phyloP scores from a whole-genome alignment of 2,113 vertebrate genomes.

The Peucedramus taeniatus region DNA sequence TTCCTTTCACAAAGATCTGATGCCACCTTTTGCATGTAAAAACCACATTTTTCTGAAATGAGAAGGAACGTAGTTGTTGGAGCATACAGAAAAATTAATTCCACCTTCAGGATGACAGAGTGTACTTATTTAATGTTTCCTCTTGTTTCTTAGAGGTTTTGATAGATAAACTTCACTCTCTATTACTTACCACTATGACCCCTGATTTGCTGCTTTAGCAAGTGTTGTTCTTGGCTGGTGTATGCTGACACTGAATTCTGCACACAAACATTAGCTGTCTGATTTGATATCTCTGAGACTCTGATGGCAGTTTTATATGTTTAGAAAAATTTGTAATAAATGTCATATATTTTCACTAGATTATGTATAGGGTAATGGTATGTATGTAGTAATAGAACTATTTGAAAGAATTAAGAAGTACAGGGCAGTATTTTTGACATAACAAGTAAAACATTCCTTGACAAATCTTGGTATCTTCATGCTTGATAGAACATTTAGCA shows the following conservation, averaged over 20 bases:
- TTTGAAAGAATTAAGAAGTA: not conserved
- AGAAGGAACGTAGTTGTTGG: not conserved
- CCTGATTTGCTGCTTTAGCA: not conserved
- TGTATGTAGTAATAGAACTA: not conserved
- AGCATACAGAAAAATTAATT: not conserved
- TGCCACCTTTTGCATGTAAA: not conserved
- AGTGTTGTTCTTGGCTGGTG: not conserved
- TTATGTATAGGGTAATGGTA: not conserved
- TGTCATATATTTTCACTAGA: not conserved
- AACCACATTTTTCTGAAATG: not conserved
- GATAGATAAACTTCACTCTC: not conserved
- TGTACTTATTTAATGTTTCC: not conserved
- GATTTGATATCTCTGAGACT: not conserved
- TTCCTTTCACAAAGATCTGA: not conserved
- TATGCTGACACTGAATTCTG: not conserved
- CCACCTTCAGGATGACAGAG: not conserved
- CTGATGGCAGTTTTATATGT: not conserved
- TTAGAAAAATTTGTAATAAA: not conserved
- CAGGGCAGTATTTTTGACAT: not conserved
- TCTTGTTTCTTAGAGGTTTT: not conserved
- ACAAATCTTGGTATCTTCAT: not conserved
- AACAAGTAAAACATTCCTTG: not conserved
- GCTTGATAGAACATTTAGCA: not conserved
- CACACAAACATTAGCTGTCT: not conserved
- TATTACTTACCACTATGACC: not conserved